Base-by-base conservation (phyloP, 2,888 invertebrate genomes). In the Drosophila demipolita region DNA sequence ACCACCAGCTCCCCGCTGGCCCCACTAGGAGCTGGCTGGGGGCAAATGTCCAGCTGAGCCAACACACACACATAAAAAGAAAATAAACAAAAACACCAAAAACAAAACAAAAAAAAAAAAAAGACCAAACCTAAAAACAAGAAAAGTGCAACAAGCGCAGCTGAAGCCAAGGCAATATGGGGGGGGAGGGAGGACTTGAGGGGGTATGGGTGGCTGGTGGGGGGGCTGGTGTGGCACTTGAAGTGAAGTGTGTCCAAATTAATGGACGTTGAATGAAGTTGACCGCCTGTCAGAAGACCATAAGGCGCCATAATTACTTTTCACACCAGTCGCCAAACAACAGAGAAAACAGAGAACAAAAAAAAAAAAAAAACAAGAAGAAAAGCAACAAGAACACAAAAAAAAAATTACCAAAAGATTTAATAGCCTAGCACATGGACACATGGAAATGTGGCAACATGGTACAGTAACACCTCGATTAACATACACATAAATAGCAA, bases 241-340 rank as follows among this genome's bases (percentile, higher is more conserved):
- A 67, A 57, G 67, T 77, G 73, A 86, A 83, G 83, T 88, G 83
- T 86, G 73, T 71, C 75, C 89, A 80, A 86, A 80, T 83, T 80
- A 88, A 84, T 88, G 83, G 78, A 86, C 78, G 72, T 75, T 71
- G 73, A 86, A 88, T 84, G 81, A 73, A 88, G 89, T 78, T 82
- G 87, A 75, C 74, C 89, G 87, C 72, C 87, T 87, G 89, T 84
- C 89, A 89, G 79, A 89, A 79, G 87, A 89, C 89, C 85, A 87
- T 76, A 89, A 84, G 87, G 84, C 89, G 79, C 73, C 78, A 84
- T 85, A 89, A 89, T 89, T 85, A 87, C 84, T 78, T 81, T 89
- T 85, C 87, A 89, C 84, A 89, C 84, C 78, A 83, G 80, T 72
- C 76, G 73, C 73, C 67, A 55, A 48, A 42, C 50, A 64, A 63